Evolutionary conservation across 1,140 invertebrate genomes (phyloP), one percentile per base, ranked within the genome.

Genomic region (Drosophila ananassae): DNA sequence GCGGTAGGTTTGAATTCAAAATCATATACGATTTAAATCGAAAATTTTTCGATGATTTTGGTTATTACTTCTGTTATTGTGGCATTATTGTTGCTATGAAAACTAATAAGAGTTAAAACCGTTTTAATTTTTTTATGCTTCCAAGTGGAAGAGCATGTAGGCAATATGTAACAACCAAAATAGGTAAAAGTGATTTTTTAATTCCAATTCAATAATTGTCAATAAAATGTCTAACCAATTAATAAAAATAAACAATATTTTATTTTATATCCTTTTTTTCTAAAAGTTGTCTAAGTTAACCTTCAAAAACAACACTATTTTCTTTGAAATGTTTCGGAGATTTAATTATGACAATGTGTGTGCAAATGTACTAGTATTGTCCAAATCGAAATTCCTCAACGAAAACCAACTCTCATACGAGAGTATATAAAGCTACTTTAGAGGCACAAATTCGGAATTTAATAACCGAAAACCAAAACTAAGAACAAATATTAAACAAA

Each of bases 391-490:
- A 63, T 63, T 68, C 25, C 32, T 50, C 32, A 85, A 87, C 81
- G 81, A 85, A 84, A 72, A 64, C 28, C 2, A 79, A 75, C 54
- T 62, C 64, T 48, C 58, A 54, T 73, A 62, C 44, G 39, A 13
- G 39, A 56, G 61, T 56, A 63, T 24, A 34, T 66, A 24, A 34
- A 25, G n/a, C 46, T 71, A 60, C 17, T 72, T 72, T 53, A 72
- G 54, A 37, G 22, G 46, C 37, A 52, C 22, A 51, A 51, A 55
- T 61, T 66, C 54, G 61, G 48, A 69, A 68, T 68, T 64, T 72
- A 37, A 53, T 57, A 62, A 54, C 34, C 34, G 34, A 37, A 37
- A 47, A 47, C 9, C 41, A 22, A 22, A 72, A 53, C 17, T 2
- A 54, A 68, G 10, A 39, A 30, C 44, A 22, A 47, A 22, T 37